A percentile compares a stretch with the other conserved stretches of the same genome.
Conservation (phyloP, 2,888 invertebrate species). For the Archaeoteleia sp. region DNA sequence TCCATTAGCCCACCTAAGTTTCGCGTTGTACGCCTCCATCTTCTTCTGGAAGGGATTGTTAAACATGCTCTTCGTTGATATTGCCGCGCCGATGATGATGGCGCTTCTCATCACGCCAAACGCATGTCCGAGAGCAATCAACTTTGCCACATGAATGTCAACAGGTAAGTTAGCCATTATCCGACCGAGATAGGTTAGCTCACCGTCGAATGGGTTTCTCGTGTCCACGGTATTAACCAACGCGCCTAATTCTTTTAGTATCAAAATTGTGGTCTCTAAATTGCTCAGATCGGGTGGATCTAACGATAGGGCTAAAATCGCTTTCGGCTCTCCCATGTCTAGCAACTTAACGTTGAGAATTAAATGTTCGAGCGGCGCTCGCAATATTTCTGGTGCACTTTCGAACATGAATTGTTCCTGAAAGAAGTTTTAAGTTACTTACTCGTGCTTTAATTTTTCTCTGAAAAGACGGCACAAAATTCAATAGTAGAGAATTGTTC, state of each 20-base stretch:
- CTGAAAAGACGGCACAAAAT: too few species aligned
- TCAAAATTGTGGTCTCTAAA: constrained; percentile 86
- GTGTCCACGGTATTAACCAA: constrained; percentile 78
- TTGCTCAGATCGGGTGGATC: constrained; percentile 90
- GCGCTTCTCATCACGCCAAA: too few species aligned
- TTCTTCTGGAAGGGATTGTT: constrained; percentile 82
- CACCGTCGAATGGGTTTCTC: constrained; percentile 84
- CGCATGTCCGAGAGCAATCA: constrained; percentile 90
- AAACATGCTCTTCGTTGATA: constrained; percentile 88
- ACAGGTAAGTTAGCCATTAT: constrained; percentile 90
- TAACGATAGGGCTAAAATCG: constrained; percentile 88
- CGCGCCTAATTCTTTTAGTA: constrained; percentile 90
- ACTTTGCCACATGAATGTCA: constrained; percentile 86
- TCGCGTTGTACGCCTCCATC: constrained; percentile 83
- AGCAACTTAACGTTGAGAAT: constrained; percentile 88
- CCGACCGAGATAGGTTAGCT: constrained; percentile 89
- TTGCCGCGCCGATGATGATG: too few species aligned
- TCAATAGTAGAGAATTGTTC: too few species aligned
- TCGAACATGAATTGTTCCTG: too few species aligned
- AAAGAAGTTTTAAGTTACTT: too few species aligned
- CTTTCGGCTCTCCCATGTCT: constrained; percentile 86
- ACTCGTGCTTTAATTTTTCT: too few species aligned
- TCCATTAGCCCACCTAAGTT: constrained; percentile 87
- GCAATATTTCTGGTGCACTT: constrained; percentile 84
- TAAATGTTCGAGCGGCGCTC: constrained; percentile 87